Conservation (phyloP, 2,888 invertebrate species). For the Hecatera dysodea region DNA sequence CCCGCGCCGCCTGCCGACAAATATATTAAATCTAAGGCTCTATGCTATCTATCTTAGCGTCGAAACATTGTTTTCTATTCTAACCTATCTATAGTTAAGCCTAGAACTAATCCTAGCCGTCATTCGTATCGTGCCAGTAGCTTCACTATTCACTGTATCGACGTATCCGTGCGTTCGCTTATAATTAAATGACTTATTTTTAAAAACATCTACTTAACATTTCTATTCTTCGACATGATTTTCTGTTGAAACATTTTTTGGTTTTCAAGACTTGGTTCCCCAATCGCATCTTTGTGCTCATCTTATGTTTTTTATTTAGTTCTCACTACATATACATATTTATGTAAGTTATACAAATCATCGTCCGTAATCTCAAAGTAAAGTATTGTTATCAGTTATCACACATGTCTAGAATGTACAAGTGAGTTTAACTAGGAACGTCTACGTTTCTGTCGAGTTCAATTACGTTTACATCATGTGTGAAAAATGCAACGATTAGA, state of each 20-base stretch:
- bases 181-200: conserved; percentile 86
- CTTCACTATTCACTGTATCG: conserved; percentile 82
- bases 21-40: conserved; percentile 87
- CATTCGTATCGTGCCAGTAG: conserved; percentile 81
- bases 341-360: conserved; percentile 59
- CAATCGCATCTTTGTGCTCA: conserved; percentile 84
- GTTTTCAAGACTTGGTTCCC: conserved; percentile 84
- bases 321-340: conserved; percentile 64
- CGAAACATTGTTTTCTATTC: conserved; percentile 89
- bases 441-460: conserved; percentile 80
- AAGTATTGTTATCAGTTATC: conserved; percentile 70
- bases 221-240: conserved; percentile 87
- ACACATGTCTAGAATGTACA: conserved; percentile 83
- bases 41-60: conserved; percentile 89
- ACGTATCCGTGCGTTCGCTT: conserved; percentile 85
- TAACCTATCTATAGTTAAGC: conserved; percentile 90
- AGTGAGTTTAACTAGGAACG: conserved; percentile 86
- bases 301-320: conserved; percentile 64
- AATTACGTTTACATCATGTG: conserved; percentile 79
- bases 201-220: conserved; percentile 89
- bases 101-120: conserved; percentile 86
- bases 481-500: conserved; percentile 88
- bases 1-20: conserved; percentile 75
- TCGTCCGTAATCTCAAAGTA: conserved; percentile 78
- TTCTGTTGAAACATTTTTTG: conserved; percentile 84